phyloP scores from a whole-genome alignment of 2,113 vertebrate genomes.

The Mustela lutreola region DNA sequence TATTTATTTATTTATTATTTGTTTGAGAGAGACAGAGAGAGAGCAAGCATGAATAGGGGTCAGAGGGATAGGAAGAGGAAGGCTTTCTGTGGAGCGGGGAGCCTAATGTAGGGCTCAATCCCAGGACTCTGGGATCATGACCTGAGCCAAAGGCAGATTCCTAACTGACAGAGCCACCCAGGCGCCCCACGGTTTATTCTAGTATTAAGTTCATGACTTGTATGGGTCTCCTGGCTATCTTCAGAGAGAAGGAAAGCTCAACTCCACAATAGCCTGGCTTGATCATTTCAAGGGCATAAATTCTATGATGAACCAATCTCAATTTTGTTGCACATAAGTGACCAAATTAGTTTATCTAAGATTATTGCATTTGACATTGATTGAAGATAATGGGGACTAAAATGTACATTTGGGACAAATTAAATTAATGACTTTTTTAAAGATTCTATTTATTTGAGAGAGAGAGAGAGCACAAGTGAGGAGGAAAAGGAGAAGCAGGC shows the following conservation, averaged over 20 bases:
- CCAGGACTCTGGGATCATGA: too few relatives aligned
- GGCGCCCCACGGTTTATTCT: neutral
- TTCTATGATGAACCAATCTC: neutral
- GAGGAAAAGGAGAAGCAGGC: too few relatives aligned
- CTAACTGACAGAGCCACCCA: too few relatives aligned
- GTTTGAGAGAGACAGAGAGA: too few relatives aligned
- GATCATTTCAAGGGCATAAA: neutral
- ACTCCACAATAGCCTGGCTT: neutral
- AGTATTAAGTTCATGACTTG: neutral
- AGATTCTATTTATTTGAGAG: too few relatives aligned
- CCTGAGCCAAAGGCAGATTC: too few relatives aligned
- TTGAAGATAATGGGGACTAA: neutral
- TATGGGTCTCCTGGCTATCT: neutral
- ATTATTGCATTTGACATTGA: neutral
- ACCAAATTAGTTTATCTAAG: neutral
- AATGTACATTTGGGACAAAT: neutral
- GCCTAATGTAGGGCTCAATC: too few relatives aligned
- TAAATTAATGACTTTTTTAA: neutral
- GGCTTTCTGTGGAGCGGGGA: too few relatives aligned
- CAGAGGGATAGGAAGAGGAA: too few relatives aligned
- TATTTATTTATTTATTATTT: too few relatives aligned
- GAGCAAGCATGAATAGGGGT: too few relatives aligned
- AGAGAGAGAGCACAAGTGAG: too few relatives aligned
- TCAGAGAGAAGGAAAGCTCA: neutral
- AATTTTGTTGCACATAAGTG: neutral